Percentiles rank a stretch among this genome's conserved stretches.
phyloP scores from a whole-genome alignment of 2,797 vertebrate genomes.

The Brachymystax lenok region DNA sequence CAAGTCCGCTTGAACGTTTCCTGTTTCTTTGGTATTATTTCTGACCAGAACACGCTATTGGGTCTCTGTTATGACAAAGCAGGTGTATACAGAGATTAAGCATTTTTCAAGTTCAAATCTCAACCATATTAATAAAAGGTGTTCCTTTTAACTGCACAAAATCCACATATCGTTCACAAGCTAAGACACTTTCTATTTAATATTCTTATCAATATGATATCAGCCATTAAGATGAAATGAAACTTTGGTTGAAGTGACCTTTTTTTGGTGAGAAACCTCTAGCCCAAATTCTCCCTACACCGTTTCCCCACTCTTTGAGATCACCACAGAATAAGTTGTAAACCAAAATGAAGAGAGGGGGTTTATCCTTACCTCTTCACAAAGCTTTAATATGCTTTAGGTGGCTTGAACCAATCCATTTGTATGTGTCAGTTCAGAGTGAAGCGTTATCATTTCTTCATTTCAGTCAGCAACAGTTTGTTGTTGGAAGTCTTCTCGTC shows the following conservation, averaged over 20 bases:
- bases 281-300: neutral
- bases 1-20: neutral
- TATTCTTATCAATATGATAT: neutral
- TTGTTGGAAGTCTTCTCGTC: slow-evolving; percentile 63
- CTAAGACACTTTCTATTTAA: neutral
- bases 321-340: slow-evolving; percentile 71
- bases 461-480: slow-evolving; percentile 58
- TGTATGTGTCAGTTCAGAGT: slow-evolving; percentile 66
- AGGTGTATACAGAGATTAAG: neutral
- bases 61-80: neutral
- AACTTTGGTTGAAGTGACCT: neutral
- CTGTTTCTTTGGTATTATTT: neutral
- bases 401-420: slow-evolving; percentile 46
- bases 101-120: neutral
- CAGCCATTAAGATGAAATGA: neutral
- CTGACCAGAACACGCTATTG: neutral
- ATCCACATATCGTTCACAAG: neutral
- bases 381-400: slow-evolving; percentile 76
- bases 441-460: slow-evolving; percentile 60
- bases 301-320: neutral
- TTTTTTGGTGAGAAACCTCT: neutral
- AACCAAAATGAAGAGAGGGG: slow-evolving; percentile 74
- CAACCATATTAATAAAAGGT: neutral
- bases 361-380: slow-evolving; percentile 46
- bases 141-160: neutral